Percentiles rank a stretch among this genome's conserved stretches.
Conservation (phyloP, 1,140 invertebrate species). For the Pollicipes pollicipes region DNA sequence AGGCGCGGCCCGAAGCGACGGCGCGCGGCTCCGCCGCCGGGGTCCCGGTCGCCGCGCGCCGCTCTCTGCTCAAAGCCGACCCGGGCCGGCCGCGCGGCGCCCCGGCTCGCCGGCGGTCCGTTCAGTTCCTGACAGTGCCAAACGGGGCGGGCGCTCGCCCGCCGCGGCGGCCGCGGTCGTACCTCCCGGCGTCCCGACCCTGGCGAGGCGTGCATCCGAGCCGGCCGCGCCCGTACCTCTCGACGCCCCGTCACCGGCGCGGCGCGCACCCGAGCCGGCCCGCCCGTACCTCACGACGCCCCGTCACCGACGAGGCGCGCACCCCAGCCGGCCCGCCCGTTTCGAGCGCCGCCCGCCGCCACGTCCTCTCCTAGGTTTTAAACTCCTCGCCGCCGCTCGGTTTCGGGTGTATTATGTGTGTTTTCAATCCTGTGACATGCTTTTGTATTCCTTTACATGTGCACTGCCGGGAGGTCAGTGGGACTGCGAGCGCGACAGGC, state of each 20-base stretch:
- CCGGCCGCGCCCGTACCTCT: background rate
- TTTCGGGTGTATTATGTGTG: background rate
- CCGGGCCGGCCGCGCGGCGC: too few relatives aligned
- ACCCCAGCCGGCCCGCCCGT: background rate
- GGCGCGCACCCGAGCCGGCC: too few relatives aligned
- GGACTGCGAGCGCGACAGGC: background rate
- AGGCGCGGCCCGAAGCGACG: too few relatives aligned
- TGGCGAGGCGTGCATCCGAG: too few relatives aligned
- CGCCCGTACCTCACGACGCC: too few relatives aligned
- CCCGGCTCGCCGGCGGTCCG: too few relatives aligned
- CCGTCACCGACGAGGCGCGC: too few relatives aligned
- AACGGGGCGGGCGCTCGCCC: background rate
- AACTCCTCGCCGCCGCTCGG: background rate
- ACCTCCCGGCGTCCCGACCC: too few relatives aligned
- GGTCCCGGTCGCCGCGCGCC: background rate
- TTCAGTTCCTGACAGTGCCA: background rate
- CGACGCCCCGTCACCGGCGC: too few relatives aligned
- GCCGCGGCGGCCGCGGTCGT: too few relatives aligned
- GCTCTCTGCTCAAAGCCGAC: background rate
- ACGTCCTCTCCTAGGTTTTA: background rate
- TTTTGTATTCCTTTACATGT: background rate
- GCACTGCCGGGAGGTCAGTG: background rate
- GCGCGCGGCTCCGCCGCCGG: too few relatives aligned
- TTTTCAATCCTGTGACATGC: background rate
- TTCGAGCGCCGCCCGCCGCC: background rate